A percentile compares a stretch with the other conserved stretches of the same genome.
Evolutionary conservation across 2,888 invertebrate species (phyloP).

Genomic region (Maniola hyperantus): DNA sequence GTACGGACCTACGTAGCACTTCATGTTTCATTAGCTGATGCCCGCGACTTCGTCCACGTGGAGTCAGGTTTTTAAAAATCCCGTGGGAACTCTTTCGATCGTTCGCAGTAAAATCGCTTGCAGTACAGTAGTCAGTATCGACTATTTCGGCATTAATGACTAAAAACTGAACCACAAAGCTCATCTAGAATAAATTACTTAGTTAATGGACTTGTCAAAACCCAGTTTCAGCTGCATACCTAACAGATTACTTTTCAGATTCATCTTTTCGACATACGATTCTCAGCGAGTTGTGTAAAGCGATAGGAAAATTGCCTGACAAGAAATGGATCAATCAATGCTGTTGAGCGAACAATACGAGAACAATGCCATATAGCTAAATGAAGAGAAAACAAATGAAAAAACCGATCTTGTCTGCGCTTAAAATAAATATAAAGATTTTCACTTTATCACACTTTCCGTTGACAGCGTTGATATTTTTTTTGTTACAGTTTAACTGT

Average conservation of each 20-base stretch:
- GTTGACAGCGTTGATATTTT: too few species aligned
- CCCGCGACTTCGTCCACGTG: too few species aligned
- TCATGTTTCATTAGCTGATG: not conserved
- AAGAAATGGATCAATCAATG: conserved; percentile 24
- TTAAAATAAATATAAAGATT: not conserved
- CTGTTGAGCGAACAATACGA: conserved; percentile 16
- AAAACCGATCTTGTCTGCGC: conserved; percentile 14
- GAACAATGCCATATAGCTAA: conserved; percentile 28
- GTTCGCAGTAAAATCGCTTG: not conserved
- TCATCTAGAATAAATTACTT: too few species aligned
- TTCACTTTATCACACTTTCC: not conserved
- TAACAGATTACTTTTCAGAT: not conserved
- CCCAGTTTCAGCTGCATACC: not conserved
- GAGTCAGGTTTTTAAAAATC: too few species aligned
- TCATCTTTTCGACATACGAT: not conserved
- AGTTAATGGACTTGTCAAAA: too few species aligned
- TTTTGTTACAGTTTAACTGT: too few species aligned
- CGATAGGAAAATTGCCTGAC: conserved; percentile 18
- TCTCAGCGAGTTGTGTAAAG: conserved; percentile 12
- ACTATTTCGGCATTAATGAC: too few species aligned
- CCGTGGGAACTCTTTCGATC: too few species aligned
- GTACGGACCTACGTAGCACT: not conserved
- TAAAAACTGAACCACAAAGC: too few species aligned
- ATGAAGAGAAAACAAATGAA: conserved; percentile 29
- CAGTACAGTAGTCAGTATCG: too few species aligned